Conservation (phyloP, 1,140 invertebrate species). For the Coenobita brevimanus region DNA sequence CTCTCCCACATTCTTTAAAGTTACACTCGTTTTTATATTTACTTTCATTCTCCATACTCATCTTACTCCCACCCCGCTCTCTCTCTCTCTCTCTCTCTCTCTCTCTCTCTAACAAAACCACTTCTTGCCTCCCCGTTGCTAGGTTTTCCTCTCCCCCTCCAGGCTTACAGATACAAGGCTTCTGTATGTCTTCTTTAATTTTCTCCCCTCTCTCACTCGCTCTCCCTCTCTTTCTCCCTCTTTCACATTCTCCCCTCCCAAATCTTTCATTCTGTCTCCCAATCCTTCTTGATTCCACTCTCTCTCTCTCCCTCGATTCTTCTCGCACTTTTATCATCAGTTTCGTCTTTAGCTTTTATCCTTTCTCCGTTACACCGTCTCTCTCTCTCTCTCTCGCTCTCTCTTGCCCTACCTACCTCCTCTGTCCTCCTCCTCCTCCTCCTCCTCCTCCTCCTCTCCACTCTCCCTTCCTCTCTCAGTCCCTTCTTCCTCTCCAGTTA, state of each 20-base stretch:
- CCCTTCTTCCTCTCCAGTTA: neutral
- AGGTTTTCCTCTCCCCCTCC: no score
- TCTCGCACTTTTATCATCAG: neutral
- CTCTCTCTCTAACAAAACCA: no score
- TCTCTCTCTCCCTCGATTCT: neutral
- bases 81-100: no score
- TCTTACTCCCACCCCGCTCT: no score
- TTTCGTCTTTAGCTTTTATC: neutral
- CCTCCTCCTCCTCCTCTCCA: no score
- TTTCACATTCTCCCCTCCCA: neutral
- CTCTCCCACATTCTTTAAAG: no score
- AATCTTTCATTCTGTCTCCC: neutral
- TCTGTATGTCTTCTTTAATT: no score
- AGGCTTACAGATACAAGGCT: no score
- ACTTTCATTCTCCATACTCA: no score
- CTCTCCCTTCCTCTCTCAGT: neutral
- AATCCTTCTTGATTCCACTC: neutral
- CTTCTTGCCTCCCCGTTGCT: no score
- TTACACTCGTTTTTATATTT: no score
- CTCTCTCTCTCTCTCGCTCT: neutral
- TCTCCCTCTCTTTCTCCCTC: neutral
- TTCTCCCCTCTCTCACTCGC: neutral
- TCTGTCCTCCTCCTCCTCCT: neutral
- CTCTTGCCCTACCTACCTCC: neutral
- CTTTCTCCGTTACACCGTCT: neutral